These are phyloP conservation scores for Calameuta pallipes DNA, from an alignment of 2,888 invertebrate species.

Conservation along the genomic window DNA sequence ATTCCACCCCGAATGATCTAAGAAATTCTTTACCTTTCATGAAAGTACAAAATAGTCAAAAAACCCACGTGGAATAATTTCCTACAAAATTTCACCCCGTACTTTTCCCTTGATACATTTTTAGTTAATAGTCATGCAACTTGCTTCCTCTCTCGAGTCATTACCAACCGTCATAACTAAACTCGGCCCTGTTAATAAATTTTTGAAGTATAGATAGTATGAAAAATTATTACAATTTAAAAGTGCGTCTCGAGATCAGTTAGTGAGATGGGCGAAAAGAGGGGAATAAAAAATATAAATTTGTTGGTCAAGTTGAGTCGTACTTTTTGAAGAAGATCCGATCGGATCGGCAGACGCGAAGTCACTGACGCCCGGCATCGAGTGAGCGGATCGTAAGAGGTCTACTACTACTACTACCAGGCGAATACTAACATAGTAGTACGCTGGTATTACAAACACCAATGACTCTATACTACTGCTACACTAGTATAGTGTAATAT, in stretches of 20 bases:
- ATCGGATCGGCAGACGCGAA: conserved; percentile 63
- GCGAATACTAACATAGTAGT: not conserved
- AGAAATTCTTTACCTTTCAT: not conserved
- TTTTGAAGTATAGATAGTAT: not conserved
- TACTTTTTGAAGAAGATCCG: conserved; percentile 50
- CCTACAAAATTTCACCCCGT: not conserved
- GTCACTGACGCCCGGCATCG: conserved; percentile 63
- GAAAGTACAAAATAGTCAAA: not conserved
- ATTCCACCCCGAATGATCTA: not conserved
- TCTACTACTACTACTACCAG: conserved; percentile 24
- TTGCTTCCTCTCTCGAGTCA: not conserved
- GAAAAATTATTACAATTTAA: not conserved
- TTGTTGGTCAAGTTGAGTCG: conserved; percentile 6
- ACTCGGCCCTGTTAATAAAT: not conserved
- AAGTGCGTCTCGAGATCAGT: not conserved
- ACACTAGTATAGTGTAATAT: not conserved
- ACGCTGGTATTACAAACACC: not conserved
- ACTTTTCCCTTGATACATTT: not conserved
- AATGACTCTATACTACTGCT: not conserved
- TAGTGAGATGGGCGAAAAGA: not conserved
- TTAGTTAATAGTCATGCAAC: not conserved
- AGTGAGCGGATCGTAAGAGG: conserved; percentile 60
- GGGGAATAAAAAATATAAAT: not conserved
- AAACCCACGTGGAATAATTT: not conserved
- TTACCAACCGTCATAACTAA: not conserved